Evolutionary conservation across 2,888 invertebrate species (phyloP), one percentile per base, ranked within the genome.

Genomic region (Apotomis betuletana): DNA sequence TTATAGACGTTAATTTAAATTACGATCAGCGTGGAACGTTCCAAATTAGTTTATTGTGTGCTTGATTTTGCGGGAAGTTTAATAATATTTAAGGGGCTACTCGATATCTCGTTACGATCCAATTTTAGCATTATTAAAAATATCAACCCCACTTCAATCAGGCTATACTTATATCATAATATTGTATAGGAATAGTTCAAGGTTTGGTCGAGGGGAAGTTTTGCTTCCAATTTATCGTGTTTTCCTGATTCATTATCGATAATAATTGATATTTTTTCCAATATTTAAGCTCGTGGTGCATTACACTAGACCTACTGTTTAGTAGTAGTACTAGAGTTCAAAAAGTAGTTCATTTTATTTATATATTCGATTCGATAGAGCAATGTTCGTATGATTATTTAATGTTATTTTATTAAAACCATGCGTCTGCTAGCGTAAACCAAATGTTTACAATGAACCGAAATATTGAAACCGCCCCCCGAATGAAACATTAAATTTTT

Each of bases 1-100:
- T 54, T 13, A 59, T 46, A 9, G 55, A n/a, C 55, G 46, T 51
- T 49, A 67, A 49, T 67, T 51, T 59, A 58, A 65, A 55, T 65
- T 36, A 55, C 27, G 46, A 44, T 55, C 27, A 8, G n/a, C 44
- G 46, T 44, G 27, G 36, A 55, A 36, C 55, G 27, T n/a, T 61
- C 5, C 3, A 4, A 65, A 57, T 57, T 13, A 44, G 44, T 38
- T 41, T 58, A n/a, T 38, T 54, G 12, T 15, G 41, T 5, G 10
- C 41, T 15, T 64, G 15, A 13, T 41, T 2, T 44, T 49, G 49
- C 9, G 49, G 3, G 12, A 9, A 49, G 9, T 49, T 9, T 49
- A 49, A 9, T 49, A 10, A 49, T 49, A 9, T 49, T 10, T 9
- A 49, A 3, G 9, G 10, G 9, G 9, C 10, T 49, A 9, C 49